Evolutionary conservation across 2,888 invertebrate genomes (phyloP), one percentile per base, ranked within the genome.

Genomic region (Philereme transversata): DNA sequence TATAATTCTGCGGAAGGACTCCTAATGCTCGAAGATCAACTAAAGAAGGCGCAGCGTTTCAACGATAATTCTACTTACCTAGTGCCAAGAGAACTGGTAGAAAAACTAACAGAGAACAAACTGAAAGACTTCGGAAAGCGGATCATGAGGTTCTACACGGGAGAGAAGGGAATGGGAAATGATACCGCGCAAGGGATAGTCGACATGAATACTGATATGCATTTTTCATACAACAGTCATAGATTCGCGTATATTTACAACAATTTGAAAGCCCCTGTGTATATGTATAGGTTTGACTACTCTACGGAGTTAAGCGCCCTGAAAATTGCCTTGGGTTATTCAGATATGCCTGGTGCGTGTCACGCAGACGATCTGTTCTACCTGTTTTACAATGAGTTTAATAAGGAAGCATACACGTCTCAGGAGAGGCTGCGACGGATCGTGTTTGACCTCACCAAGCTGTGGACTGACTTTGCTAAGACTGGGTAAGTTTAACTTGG

Each of bases 331-430:
- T 48, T 74, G 3, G 78, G 76, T 4, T 9, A 71, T 3, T 46
- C 63, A 0, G 53, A 79, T 3, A 62, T 82, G 49, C 70, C 77
- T 72, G 93, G 93, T 0, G 88, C 85, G 0, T 82, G 84, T 35
- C 93, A 93, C 45, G 89, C 86, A 0, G 93, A 93, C 58, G 93
- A 93, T 4, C 22, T 93, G n/a, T 86, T 84, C 41, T 93, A 93
- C 67, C 56, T 90, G 9, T 93, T 93, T 60, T 88, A 84, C 51
- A 82, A 81, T 41, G 77, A 80, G 7, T 59, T 74, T 4, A 86
- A 84, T 54, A 82, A 81, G 51, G 82, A 87, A 46, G 73, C 74
- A 67, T 73, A 48, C 70, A 78, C 22, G 5, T 50, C 57, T 4
- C 78, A 81, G 34, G 78, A 82, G 4, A 68, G 78, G 4, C 57